Percentiles rank a stretch among this genome's conserved stretches.
Conservation (phyloP, 1,140 invertebrate species). For the Glossosoma conforme region DNA sequence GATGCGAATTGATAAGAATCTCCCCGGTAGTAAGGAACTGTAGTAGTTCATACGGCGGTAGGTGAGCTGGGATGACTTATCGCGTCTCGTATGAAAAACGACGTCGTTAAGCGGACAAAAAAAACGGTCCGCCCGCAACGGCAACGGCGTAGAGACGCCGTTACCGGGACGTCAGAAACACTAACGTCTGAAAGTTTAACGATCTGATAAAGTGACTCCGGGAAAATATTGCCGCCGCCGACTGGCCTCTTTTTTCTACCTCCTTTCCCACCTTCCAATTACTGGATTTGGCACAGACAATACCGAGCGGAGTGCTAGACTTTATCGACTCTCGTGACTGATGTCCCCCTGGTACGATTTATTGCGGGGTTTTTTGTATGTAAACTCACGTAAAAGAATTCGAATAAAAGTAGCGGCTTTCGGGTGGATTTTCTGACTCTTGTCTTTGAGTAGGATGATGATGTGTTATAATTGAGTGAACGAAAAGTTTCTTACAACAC, state of each 20-base stretch:
- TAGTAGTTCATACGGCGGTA: conserved; percentile 1
- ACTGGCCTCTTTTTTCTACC: not conserved
- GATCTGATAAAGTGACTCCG: conserved; percentile 29
- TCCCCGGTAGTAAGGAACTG: conserved; percentile 11
- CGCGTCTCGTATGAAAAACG: conserved; percentile 21
- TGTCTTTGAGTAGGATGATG: too few relatives aligned
- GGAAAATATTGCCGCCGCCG: conserved; percentile 4
- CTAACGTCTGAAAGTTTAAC: conserved; percentile 29
- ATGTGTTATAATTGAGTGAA: too few relatives aligned
- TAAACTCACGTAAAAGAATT: too few relatives aligned
- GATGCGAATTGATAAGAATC: conserved; percentile 23
- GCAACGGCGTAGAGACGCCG: conserved; percentile 8
- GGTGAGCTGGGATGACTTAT: conserved; percentile 22
- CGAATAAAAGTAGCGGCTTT: too few relatives aligned
- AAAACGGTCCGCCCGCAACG: conserved; percentile 5
- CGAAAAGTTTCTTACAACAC: too few relatives aligned
- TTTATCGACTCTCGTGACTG: too few relatives aligned
- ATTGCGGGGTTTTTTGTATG: too few relatives aligned
- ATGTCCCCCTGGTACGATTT: too few relatives aligned
- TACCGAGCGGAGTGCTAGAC: too few relatives aligned
- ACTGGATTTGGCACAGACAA: conserved; percentile 28
- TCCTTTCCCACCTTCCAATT: conserved; percentile 11
- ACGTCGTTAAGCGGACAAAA: conserved; percentile 20
- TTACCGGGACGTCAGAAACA: conserved; percentile 27
- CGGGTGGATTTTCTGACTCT: too few relatives aligned